Base-by-base conservation (phyloP, 2,888 invertebrate species). In the Amphipyra berbera region DNA sequence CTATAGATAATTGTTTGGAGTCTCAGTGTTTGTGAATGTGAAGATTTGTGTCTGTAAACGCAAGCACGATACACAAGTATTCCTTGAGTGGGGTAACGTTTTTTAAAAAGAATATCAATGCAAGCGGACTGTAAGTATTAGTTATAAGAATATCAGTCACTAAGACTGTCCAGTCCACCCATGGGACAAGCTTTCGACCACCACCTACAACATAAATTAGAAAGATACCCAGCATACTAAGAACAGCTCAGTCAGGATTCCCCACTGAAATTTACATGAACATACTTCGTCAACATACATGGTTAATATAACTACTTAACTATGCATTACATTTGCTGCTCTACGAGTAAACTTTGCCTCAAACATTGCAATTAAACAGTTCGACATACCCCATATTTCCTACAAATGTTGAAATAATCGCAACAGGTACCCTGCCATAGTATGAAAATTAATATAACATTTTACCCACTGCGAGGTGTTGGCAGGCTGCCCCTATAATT, bases 371-470 rank as follows among this genome's bases (percentile, higher is more conserved):
- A 74, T 70, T 74, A 63, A 61, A 63, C 15, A 57, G 30, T 69
- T 63, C 53, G 69, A 46, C 47, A 44, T 50, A 37, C 14, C 4
- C 27, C 50, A 45, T 42, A 57, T 65, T 61, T 62, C 12, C 15
- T 13, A 57, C 52, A 47, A 67, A 54, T 41, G 61, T 46, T 68
- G 52, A 65, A 72, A 71, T 75, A 63, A 78, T 71, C 53, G 82
- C 81, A 83, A 83, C 83, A 84, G 82, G 83, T 83, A 61, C 37
- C 41, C 44, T 55, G 56, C 54, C 50, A 48, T 74, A 69, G 76
- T 68, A 60, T 53, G 47, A 65, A 78, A 82, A 76, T 82, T 82
- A 82, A 82, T 82, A 72, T 74, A 63, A 73, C 73, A 78, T 79
- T 81, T 74, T 72, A 68, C 69, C 64, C 66, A 60, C 63, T 62